Evolutionary conservation across 1,140 invertebrate species (phyloP).

Genomic region (Euura lappo): DNA sequence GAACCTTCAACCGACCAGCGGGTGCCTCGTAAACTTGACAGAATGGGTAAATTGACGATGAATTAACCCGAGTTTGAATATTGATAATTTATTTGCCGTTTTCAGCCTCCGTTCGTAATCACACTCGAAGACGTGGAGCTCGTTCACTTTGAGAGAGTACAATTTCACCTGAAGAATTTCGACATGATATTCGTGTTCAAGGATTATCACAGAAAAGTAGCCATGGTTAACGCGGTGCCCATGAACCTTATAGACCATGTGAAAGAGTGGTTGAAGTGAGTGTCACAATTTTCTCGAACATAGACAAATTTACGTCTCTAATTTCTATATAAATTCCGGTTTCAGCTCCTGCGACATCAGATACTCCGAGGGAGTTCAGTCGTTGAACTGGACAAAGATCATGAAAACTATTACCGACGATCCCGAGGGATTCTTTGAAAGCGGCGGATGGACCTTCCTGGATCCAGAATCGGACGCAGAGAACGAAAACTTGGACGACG

Average conservation of each 20-base stretch:
- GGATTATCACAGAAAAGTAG: slow-evolving; percentile 92
- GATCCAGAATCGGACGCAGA: slow-evolving; percentile 91
- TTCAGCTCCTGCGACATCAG: slow-evolving; percentile 92
- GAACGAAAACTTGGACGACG: slow-evolving; percentile 72
- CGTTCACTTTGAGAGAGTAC: slow-evolving; percentile 98
- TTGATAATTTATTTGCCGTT: slow-evolving; percentile 16
- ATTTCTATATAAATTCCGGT: slow-evolving; percentile 31
- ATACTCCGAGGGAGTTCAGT: slow-evolving; percentile 98
- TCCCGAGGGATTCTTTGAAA: slow-evolving; percentile 98
- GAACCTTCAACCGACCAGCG: slow-evolving; percentile 94
- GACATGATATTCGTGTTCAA: slow-evolving; percentile 99
- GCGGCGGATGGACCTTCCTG: slow-evolving; percentile 98
- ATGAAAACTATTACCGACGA: slow-evolving; percentile 99
- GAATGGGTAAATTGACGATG: slow-evolving; percentile 79
- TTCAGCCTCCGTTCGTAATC: slow-evolving; percentile 95
- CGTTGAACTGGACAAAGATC: slow-evolving; percentile 98
- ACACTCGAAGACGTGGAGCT: slow-evolving; percentile 97
- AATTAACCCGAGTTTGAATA: slow-evolving; percentile 13
- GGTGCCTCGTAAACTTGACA: slow-evolving; percentile 95
- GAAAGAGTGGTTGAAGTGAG: slow-evolving; percentile 98
- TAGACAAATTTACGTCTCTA: background rate
- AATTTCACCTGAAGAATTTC: slow-evolving; percentile 98
- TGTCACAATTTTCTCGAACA: slow-evolving; percentile 27
- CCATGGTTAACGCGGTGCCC: slow-evolving; percentile 97
- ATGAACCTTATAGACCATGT: slow-evolving; percentile 99